These are phyloP conservation scores for Anser cygnoides DNA, from an alignment of 2,113 vertebrate genomes.

Conservation along the genomic window DNA sequence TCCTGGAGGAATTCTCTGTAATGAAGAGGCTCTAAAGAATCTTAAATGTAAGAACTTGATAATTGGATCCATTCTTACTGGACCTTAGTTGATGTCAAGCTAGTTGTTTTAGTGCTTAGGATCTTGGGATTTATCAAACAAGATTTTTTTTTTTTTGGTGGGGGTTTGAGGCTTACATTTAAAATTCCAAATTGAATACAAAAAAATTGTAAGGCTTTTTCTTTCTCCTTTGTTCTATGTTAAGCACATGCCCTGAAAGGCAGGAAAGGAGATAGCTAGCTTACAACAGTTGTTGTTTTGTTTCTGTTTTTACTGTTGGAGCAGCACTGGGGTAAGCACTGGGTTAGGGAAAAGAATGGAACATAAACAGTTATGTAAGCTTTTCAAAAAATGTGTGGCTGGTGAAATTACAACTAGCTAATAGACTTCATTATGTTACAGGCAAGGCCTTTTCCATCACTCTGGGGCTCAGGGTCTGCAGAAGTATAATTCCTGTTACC, in stretches of 20 bases:
- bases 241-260: not conserved
- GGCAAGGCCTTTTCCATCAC: not conserved
- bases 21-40: slow-evolving; percentile 74
- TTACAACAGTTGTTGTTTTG: not conserved
- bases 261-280: not conserved
- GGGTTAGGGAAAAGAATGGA: not conserved
- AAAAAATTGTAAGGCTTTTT: not conserved
- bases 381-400: not conserved
- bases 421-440: no score
- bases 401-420: not conserved
- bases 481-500: not conserved
- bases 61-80: not conserved
- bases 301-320: not conserved
- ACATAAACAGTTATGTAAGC: not conserved
- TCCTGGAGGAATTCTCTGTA: slow-evolving; percentile 79
- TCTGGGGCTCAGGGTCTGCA: not conserved
- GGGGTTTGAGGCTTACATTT: not conserved
- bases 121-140: not conserved
- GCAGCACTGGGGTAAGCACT: not conserved
- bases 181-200: not conserved
- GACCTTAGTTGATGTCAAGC: not conserved
- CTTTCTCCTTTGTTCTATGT: not conserved
- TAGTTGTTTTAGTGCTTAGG: not conserved
- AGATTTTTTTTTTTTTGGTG: not conserved
- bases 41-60: slow-evolving; percentile 68